Evolutionary conservation across 2,888 invertebrate species (phyloP).

Genomic region (Cenopis cana): DNA sequence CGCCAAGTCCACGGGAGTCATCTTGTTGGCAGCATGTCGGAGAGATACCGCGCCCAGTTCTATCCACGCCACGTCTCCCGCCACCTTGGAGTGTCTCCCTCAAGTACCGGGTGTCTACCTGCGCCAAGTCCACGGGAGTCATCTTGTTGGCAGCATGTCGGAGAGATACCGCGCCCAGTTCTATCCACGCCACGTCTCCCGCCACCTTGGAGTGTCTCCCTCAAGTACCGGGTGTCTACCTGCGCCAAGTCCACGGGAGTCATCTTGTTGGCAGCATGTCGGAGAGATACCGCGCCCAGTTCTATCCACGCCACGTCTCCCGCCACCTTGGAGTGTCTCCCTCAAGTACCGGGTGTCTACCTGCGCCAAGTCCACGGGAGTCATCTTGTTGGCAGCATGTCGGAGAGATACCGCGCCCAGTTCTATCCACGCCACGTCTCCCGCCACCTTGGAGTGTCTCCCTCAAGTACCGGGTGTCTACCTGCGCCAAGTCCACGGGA

Average conservation of each 20-base stretch:
- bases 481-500: too few species aligned
- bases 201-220: too few species aligned
- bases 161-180: conserved; percentile 90
- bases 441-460: too few species aligned
- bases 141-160: conserved; percentile 82
- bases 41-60: conserved; percentile 90
- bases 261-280: conserved; percentile 82
- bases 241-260: conserved; percentile 81
- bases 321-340: too few species aligned
- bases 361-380: conserved; percentile 89
- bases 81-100: too few species aligned
- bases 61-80: conserved; percentile 67
- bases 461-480: too few species aligned
- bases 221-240: too few species aligned
- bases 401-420: conserved; percentile 77
- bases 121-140: too few species aligned
- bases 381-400: conserved; percentile 93
- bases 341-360: conserved; percentile 49
- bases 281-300: conserved; percentile 89
- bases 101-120: too few species aligned
- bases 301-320: conserved; percentile 77
- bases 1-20: too few species aligned
- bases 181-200: conserved; percentile 69
- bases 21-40: conserved; percentile 84
- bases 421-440: too few species aligned